These are phyloP conservation scores for Cyclargus thomasi DNA, from an alignment of 1,140 invertebrate species.

Conservation along the genomic window DNA sequence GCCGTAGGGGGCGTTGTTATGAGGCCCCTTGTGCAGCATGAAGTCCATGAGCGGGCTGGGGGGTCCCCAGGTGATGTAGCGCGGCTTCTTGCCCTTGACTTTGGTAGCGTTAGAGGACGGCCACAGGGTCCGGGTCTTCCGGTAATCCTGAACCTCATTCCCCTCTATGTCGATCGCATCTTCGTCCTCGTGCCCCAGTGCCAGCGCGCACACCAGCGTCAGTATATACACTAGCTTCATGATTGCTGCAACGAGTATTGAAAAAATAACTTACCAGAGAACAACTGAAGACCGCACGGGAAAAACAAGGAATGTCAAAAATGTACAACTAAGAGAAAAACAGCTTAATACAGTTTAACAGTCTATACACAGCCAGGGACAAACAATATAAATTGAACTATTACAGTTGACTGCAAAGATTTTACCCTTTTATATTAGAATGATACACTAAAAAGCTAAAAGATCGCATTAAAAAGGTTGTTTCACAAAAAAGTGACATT, in stretches of 20 bases:
- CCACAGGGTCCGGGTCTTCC: conserved; percentile 49
- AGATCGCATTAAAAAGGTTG: no score
- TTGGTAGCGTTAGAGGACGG: conserved; percentile 34
- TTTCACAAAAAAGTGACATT: no score
- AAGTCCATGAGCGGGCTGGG: conserved; percentile 53
- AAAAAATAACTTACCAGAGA: background rate
- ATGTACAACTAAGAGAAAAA: no score
- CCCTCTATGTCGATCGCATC: conserved; percentile 40
- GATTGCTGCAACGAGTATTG: conserved; percentile 24
- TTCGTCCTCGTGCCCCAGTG: conserved; percentile 31
- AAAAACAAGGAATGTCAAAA: no score
- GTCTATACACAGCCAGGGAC: no score
- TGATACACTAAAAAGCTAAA: no score
- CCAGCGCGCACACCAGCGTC: background rate
- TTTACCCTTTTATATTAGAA: no score
- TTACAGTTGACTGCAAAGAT: no score
- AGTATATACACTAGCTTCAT: conserved; percentile 18
- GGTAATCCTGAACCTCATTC: conserved; percentile 13
- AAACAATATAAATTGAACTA: no score
- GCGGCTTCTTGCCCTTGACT: background rate
- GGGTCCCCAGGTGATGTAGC: conserved; percentile 42
- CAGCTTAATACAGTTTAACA: no score
- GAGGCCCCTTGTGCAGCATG: conserved; percentile 50
- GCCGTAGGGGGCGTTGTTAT: conserved; percentile 50
- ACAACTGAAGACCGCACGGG: no score